Conservation (phyloP, 2,888 invertebrate species). For the Pilophorus perplexus region DNA sequence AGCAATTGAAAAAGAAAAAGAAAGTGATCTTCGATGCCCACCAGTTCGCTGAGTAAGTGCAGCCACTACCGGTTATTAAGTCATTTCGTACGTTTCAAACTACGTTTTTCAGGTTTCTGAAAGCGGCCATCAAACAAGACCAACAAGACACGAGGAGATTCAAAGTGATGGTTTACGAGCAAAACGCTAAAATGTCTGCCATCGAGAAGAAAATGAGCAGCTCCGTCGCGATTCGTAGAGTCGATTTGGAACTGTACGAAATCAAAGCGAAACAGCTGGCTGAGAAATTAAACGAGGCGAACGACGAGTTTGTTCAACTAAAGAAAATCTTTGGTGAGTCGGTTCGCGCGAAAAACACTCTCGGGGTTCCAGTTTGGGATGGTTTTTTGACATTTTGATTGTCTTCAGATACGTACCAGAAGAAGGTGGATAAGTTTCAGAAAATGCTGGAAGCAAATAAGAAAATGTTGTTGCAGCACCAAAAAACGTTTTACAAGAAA, state of each 20-base stretch:
- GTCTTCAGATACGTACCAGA: slow-evolving; percentile 3
- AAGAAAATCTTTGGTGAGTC: slow-evolving; percentile 28
- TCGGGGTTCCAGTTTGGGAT: not conserved
- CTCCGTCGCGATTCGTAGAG: not conserved
- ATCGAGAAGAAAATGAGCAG: not conserved
- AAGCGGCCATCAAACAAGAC: slow-evolving; percentile 23
- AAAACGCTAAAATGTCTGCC: not conserved
- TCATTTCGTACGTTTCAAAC: too few relatives aligned
- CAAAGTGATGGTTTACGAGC: slow-evolving; percentile 9
- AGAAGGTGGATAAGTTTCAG: slow-evolving; percentile 1
- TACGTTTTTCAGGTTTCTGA: slow-evolving; percentile 27
- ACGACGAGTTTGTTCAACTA: slow-evolving; percentile 20
- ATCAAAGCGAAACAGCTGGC: slow-evolving; percentile 12
- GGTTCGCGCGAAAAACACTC: not conserved
- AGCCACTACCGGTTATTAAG: too few relatives aligned
- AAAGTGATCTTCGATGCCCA: not conserved
- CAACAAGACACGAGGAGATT: slow-evolving; percentile 23
- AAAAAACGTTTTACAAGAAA: slow-evolving; percentile 4
- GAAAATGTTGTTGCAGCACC: not conserved
- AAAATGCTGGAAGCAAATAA: not conserved
- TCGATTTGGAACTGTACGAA: slow-evolving; percentile 20
- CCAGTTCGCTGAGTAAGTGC: slow-evolving; percentile 21
- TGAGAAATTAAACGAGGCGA: slow-evolving; percentile 1
- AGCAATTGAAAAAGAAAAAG: not conserved
- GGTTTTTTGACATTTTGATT: not conserved